Conservation (phyloP, 2,113 vertebrate genomes). For the Leptocoma aspasia region DNA sequence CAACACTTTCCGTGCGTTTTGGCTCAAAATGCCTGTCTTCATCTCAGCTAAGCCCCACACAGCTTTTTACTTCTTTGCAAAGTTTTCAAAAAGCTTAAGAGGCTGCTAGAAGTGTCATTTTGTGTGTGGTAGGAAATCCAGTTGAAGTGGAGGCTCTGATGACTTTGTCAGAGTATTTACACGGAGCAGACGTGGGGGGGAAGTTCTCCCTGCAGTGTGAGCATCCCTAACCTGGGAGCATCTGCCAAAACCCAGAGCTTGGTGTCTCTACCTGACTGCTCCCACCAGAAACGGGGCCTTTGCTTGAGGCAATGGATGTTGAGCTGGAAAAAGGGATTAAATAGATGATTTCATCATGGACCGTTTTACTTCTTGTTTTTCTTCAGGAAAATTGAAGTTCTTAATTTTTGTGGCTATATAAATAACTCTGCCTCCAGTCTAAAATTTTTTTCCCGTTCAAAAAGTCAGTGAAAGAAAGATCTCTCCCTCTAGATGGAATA, state of each 20-base stretch:
- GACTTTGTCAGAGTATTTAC: not conserved
- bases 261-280: not conserved
- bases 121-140: not conserved
- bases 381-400: not conserved
- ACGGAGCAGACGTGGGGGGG: not conserved
- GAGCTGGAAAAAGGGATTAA: not conserved
- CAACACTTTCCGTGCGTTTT: slow-evolving; percentile 3
- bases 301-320: not conserved
- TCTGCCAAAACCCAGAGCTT: not conserved
- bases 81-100: slow-evolving; percentile 36
- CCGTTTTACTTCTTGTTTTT: not conserved
- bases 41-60: slow-evolving; percentile 22
- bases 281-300: not conserved
- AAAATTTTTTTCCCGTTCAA: not conserved
- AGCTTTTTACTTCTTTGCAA: slow-evolving; percentile 19
- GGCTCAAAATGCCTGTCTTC: slow-evolving; percentile 19
- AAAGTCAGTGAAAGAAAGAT: not conserved
- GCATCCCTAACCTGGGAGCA: not conserved
- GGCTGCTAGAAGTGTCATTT: slow-evolving; percentile 6
- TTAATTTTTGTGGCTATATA: not conserved
- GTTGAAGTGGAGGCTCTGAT: not conserved
- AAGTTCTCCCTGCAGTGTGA: not conserved
- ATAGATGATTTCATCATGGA: not conserved
- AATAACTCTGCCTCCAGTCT: not conserved
- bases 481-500: not conserved